Base-by-base conservation (phyloP, 2,888 invertebrate genomes). In the Mongoloraphidia duomilia region DNA sequence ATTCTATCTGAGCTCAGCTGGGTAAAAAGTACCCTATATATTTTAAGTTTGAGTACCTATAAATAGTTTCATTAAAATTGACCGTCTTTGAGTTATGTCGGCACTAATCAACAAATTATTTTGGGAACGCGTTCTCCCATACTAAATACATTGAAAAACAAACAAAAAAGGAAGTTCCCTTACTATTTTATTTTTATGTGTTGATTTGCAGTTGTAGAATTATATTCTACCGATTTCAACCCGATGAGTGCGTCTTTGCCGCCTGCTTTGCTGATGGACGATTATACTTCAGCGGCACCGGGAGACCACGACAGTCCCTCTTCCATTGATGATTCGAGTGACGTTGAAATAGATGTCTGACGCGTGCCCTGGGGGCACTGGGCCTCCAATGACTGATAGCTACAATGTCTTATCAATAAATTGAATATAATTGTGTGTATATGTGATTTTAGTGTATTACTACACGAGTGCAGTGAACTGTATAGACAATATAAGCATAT, bases 221-320 rank as follows among this genome's bases (percentile, higher is more conserved):
- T 53, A 36, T 53, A 53, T 44, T 42, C 48, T 12, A 38, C 38
- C 11, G 48, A 48, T 36, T 40, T 49, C 12, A 50, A 47, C 45
- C 39, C 44, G 17, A 49, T 44, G 14, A 51, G 50, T 38, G 46
- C 49, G 0, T 69, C 69, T 5, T 58, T 73, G 49, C 72, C 73
- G 1, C 70, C 71, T 2, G 60, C 72, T 8, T 71, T 73, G 60
- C 65, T 73, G 66, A 72, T 72, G 71, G 72, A 72, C 41, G 72
- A 73, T 39, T 73, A 73, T 49, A 71, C 49, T 34, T 51, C 53
- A 10, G 44, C 47, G 9, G 49, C 51, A 6, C 55, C 64, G 42
- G 68, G 67, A 47, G 71, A 71, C 0, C 69, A 70, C 0, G 68
- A 62, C 14, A 44, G 26, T 8, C 26, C 26, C 8, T 26, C 26